Evolutionary conservation across 2,113 vertebrate species (phyloP), one percentile per base, ranked within the genome.

Genomic region (Spilogale gracilis): DNA sequence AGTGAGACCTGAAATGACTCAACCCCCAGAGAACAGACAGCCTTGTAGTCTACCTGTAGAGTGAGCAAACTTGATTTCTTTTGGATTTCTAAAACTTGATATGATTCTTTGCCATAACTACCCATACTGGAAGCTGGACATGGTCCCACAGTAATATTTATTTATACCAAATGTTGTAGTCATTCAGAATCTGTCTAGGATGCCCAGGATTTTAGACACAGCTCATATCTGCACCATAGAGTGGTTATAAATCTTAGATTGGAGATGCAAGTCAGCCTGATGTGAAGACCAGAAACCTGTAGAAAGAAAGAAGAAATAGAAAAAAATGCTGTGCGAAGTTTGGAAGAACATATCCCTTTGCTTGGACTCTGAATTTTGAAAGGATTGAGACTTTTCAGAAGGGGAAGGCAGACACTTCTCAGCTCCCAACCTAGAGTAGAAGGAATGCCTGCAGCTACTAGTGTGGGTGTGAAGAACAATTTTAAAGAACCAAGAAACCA

Each of bases 341-440:
- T 76, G 43, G 38, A 85, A 69, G 9, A 27, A 6, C 3, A 30
- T 78, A 9, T 63, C 23, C 18, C 23, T 91, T 63, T 84, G 61
- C 54, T 85, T 93, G 73, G 56, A 78, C 50, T 73, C 65, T 54
- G 71, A n/a, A 61, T 95, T 93, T 96, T 78, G 58, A 58, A 90
- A 82, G 56, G 52, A 54, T 7, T 32, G 38, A 81, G 45, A 91
- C 52, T 92, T 90, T 92, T 87, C 30, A 79, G 16, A 94, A 25
- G 10, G 21, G 9, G 6, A 30, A 81, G 25, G 32, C 84, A 90
- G 65, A 80, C 30, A 88, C 3, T 63, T 54, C 32, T 79, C 6
- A 56, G 17, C 48, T 79, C 43, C 27, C 73, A 60, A 67, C 21
- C 74, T 43, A 43, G 16, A 30, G 54, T 73, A 38, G 38, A 92